A percentile compares a stretch with the other conserved stretches of the same genome.
Evolutionary conservation across 2,797 vertebrate species (phyloP).

Genomic region (Microctenopoma lineatum): DNA sequence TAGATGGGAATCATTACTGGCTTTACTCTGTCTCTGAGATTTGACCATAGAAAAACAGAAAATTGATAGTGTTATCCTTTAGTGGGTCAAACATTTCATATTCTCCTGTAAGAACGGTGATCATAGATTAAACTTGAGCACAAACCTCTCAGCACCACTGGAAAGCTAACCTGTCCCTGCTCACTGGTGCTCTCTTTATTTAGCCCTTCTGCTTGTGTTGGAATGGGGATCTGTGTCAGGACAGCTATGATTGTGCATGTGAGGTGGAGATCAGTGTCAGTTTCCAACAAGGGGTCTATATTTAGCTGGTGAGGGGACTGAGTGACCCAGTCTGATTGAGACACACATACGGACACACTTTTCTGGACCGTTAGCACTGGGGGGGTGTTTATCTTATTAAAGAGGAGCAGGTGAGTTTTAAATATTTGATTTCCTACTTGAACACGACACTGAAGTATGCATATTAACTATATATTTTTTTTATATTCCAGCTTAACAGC

Average conservation of each 20-base stretch:
- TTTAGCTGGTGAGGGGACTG: conserved; percentile 63
- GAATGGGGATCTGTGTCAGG: conserved; percentile 40
- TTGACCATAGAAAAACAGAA: too few relatives aligned
- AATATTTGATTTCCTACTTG: background rate
- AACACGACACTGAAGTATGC: background rate
- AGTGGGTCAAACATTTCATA: background rate
- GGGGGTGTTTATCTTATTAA: conserved; percentile 2
- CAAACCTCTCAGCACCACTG: background rate
- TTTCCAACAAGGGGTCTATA: conserved; percentile 77
- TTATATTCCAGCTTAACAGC: background rate
- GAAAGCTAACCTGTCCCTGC: conserved; percentile 12
- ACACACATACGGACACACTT: conserved; percentile 35
- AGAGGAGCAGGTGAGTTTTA: conserved; percentile 63
- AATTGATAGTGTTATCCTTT: too few relatives aligned
- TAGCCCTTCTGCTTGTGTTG: conserved; percentile 31
- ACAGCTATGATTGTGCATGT: conserved; percentile 33
- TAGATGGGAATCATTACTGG: too few relatives aligned
- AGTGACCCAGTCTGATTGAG: conserved; percentile 36
- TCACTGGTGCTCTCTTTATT: conserved; percentile 33
- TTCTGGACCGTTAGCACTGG: conserved; percentile 2
- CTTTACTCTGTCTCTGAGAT: too few relatives aligned
- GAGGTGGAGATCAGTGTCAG: conserved; percentile 63
- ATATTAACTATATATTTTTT: background rate
- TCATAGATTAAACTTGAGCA: background rate
- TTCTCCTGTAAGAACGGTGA: background rate